Evolutionary conservation across 2,113 vertebrate genomes (phyloP), one percentile per base, ranked within the genome.

Genomic region (Lophochroa leadbeateri): DNA sequence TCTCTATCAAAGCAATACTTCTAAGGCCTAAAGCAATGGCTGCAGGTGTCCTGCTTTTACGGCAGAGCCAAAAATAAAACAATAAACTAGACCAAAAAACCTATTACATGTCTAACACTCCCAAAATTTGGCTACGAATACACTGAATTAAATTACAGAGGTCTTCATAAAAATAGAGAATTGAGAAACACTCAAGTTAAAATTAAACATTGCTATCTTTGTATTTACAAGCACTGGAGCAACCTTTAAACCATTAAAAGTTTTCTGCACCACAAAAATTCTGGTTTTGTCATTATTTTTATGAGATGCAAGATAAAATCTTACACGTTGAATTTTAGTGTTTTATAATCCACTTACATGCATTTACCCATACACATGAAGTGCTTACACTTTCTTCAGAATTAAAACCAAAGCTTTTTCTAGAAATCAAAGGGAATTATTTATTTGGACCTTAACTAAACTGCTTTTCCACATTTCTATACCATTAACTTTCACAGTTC

Each of bases 1-100:
- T 94, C 86, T 96, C 94, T 95, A 89, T 92, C 83, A 97, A 96
- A 94, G 90, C 94, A 92, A 76, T 96, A 96, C 97, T 97, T 93
- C 83, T 64, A 92, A 96, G 92, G 96, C 80, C 82, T 86, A 70
- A 87, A 86, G 80, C 52, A 39, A 91, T 60, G 96, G 94, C 91
- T 98, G 96, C 52, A 96, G 92, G 88, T 91, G 88, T 96, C 90
- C 91, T 49, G 82, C 35, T 94, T 95, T 87, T 95, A 77, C 50
- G 47, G 33, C 74, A 82, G 44, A 92, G 65, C 19, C 68, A 89
- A 96, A 92, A 92, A 91, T 44, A 63, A 74, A 86, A 64, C 28
- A 49, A 80, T 35, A 69, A 63, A 64, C 23, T 75, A 85, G 28
- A 84, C 29, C 58, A 47, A 57, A 95, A 96, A 82, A 27, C 6